Evolutionary conservation across 2,888 invertebrate genomes (phyloP).

Genomic region (Empis stercorea): DNA sequence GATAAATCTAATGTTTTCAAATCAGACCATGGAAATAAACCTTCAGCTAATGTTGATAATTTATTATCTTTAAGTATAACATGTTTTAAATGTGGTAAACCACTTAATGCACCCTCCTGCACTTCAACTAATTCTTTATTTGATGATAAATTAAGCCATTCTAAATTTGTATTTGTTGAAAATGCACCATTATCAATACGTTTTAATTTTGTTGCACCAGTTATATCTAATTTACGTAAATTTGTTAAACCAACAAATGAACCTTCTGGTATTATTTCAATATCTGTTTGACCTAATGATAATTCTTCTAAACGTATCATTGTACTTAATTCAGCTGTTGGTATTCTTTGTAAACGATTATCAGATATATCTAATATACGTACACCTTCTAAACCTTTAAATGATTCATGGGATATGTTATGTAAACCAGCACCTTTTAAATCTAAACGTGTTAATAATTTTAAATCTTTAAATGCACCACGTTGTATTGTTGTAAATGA

Average conservation of each 20-base stretch:
- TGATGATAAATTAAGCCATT: slow-evolving; percentile 59
- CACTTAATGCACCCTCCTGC: slow-evolving; percentile 64
- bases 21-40: slow-evolving; percentile 66
- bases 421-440: slow-evolving; percentile 67
- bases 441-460: slow-evolving; percentile 61
- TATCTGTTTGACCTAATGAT: slow-evolving; percentile 72
- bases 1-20: slow-evolving; percentile 62
- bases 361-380: slow-evolving; percentile 67
- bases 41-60: slow-evolving; percentile 60
- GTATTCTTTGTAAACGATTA: slow-evolving; percentile 60
- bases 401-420: slow-evolving; percentile 63
- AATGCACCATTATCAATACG: slow-evolving; percentile 66
- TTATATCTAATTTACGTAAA: slow-evolving; percentile 61
- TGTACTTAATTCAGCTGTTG: slow-evolving; percentile 58
- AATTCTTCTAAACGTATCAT: slow-evolving; percentile 66
- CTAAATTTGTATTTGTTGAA: slow-evolving; percentile 66
- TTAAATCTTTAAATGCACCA: slow-evolving; percentile 65
- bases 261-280: slow-evolving; percentile 52
- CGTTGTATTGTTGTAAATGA: slow-evolving; percentile 63
- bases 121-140: slow-evolving; percentile 61
- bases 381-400: slow-evolving; percentile 62
- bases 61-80: slow-evolving; percentile 68
- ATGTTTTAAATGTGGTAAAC: slow-evolving; percentile 64
- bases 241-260: slow-evolving; percentile 69
- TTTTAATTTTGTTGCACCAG: slow-evolving; percentile 60